Conservation (phyloP, 2,797 vertebrate species). For the Enteromius viviparus region DNA sequence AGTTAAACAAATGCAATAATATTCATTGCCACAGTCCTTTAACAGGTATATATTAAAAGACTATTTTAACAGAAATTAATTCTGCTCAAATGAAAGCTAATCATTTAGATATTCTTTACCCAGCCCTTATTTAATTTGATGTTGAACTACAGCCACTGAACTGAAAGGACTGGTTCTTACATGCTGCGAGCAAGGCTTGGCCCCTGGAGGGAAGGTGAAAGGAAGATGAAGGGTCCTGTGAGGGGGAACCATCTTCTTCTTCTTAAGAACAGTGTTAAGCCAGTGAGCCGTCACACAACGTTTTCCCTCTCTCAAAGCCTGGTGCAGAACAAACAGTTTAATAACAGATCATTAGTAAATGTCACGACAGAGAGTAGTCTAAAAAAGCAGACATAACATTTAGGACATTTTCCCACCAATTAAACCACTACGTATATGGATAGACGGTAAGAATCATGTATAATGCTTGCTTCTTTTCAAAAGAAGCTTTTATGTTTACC, state of each 20-base stretch:
- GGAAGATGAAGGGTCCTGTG: conserved; percentile 92
- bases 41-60: neutral
- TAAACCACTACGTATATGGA: conserved; percentile 6
- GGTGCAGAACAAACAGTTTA: neutral
- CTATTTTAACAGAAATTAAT: neutral
- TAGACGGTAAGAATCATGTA: neutral
- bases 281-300: conserved; percentile 95
- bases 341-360: conserved; percentile 20
- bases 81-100: neutral
- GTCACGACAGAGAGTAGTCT: neutral
- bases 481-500: conserved; percentile 75
- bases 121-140: neutral
- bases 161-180: conserved; percentile 73
- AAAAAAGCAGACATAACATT: conserved; percentile 18
- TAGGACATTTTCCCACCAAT: neutral
- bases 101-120: neutral
- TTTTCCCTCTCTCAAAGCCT: conserved; percentile 93
- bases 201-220: conserved; percentile 93
- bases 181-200: conserved; percentile 94
- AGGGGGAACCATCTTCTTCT: conserved; percentile 92
- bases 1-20: neutral
- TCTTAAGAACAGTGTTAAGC: conserved; percentile 92
- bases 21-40: no score
- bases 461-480: conserved; percentile 3
- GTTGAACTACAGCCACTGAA: neutral